Evolutionary conservation across 2,888 invertebrate species (phyloP), one percentile per base, ranked within the genome.

Genomic region (Conus canariensis): DNA sequence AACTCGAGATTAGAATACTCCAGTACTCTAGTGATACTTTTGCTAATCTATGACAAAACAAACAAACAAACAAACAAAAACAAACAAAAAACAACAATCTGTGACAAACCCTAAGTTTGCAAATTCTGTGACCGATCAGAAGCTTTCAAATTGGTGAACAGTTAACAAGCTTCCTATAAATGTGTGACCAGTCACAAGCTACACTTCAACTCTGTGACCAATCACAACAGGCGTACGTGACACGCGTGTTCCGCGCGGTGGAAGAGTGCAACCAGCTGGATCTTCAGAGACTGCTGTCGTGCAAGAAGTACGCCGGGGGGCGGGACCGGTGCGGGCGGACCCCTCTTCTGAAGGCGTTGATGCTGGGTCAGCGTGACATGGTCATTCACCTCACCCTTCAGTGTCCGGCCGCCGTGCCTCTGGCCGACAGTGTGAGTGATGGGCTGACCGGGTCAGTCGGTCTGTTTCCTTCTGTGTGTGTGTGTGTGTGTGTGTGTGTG

Each of bases 291-390:
- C 93, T 95, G 16, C 91, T 95, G 19, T 92, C 93, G 7, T 95
- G 94, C 90, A 93, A 94, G 92, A 94, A 95, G 87, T 94, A 95
- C 88, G 91, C 92, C 58, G 91, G 93, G 90, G 95, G 94, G 22
- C 92, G 93, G 59, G 96, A 96, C 92, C 92, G 93, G 88, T 94
- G 94, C 60, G 96, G 96, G 1, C 92, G 95, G 25, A 95, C 94
- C 2, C 93, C 95, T 6, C 93, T 96, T 0, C 95, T 95, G 89
- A 92, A 93, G 82, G 95, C 96, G 22, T 92, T 96, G 25, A 92
- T 96, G 22, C 94, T 93, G 85, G 92, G 93, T 16, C 94, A 94
- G 25, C 91, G 91, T 19, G 92, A 93, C 10, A 91, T 95, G 25
- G 93, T 93, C 16, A 87, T 88, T n/a, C 94, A 93, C 87, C 90